Percentiles rank a stretch among this genome's conserved stretches.
These are phyloP conservation scores for Drosophila atripex DNA, from an alignment of 2,888 invertebrate species.

Conservation along the genomic window DNA sequence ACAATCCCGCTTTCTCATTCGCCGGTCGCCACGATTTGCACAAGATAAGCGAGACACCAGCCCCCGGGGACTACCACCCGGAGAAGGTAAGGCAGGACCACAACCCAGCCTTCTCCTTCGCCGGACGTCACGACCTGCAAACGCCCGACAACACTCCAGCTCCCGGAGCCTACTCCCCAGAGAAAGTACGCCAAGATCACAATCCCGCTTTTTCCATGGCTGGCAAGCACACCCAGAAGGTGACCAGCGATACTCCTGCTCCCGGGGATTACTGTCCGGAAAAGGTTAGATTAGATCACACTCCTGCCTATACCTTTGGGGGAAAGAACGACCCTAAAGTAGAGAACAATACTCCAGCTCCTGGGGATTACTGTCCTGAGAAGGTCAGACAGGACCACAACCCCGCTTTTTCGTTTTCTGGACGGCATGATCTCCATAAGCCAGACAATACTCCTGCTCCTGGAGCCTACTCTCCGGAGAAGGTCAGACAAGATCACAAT, in stretches of 20 bases:
- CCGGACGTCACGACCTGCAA: conserved; percentile 85
- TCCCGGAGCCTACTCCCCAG: conserved; percentile 86
- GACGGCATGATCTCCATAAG: conserved; percentile 85
- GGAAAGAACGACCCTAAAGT: conserved; percentile 70
- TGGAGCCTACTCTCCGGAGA: conserved; percentile 85
- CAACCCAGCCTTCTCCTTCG: conserved; percentile 87
- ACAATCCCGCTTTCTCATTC: conserved; percentile 88
- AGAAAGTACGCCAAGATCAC: conserved; percentile 84
- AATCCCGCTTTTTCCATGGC: conserved; percentile 87
- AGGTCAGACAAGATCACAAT: conserved; percentile 80
- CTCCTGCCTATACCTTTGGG: conserved; percentile 60
- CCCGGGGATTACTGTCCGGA: conserved; percentile 88
- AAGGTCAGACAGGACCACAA: conserved; percentile 82
- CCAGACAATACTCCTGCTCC: conserved; percentile 84
- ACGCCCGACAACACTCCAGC: conserved; percentile 87
- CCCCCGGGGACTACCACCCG: conserved; percentile 87
- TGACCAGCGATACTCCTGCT: conserved; percentile 86
- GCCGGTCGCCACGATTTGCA: conserved; percentile 84
- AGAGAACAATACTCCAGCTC: conserved; percentile 57
- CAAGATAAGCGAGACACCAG: conserved; percentile 86
- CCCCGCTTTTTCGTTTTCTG: conserved; percentile 85
- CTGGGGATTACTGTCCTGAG: conserved; percentile 29
- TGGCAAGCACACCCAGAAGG: conserved; percentile 85
- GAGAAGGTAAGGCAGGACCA: conserved; percentile 85
- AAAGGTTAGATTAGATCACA: conserved; percentile 85